Conservation (phyloP, 2,113 vertebrate species). For the Sphaerodactylus townsendi region DNA sequence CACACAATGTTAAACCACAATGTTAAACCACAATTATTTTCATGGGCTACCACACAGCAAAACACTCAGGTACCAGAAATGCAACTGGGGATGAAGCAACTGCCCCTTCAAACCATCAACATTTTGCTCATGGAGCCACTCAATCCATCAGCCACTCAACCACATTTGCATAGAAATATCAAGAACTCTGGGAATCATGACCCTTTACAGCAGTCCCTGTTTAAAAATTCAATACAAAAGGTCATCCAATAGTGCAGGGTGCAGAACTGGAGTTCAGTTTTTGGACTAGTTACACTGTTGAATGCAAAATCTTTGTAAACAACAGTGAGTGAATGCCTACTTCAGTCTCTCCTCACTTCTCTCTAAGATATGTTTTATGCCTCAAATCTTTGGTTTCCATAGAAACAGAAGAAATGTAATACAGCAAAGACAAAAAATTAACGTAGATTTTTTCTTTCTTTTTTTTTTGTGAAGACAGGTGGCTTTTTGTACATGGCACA, state of each 20-base stretch:
- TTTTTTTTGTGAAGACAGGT: slow-evolving; percentile 44
- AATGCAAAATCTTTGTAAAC: not conserved
- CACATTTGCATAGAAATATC: not conserved
- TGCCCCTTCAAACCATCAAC: not conserved
- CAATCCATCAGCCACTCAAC: not conserved
- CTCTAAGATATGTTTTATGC: slow-evolving; percentile 57
- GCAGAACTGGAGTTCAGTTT: not conserved
- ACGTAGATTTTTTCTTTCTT: slow-evolving; percentile 20
- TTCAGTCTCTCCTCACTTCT: slow-evolving; percentile 40
- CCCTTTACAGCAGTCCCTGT: not conserved
- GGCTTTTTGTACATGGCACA: slow-evolving; percentile 28
- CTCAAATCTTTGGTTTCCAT: slow-evolving; percentile 75
- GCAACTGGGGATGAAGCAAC: not conserved
- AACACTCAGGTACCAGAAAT: not conserved
- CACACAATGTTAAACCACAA: not conserved
- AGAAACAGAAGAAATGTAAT: slow-evolving; percentile 71
- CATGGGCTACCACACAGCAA: not conserved
- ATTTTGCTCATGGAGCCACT: not conserved
- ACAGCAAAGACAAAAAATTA: slow-evolving; percentile 70
- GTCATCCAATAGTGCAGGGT: not conserved
- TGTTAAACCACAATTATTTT: not conserved
- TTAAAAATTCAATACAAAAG: not conserved
- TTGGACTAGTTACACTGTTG: not conserved
- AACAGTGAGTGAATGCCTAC: slow-evolving; percentile 23
- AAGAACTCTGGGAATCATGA: not conserved